These are phyloP conservation scores for Trichonephila clavipes DNA, from an alignment of 1,140 invertebrate genomes.

Conservation along the genomic window DNA sequence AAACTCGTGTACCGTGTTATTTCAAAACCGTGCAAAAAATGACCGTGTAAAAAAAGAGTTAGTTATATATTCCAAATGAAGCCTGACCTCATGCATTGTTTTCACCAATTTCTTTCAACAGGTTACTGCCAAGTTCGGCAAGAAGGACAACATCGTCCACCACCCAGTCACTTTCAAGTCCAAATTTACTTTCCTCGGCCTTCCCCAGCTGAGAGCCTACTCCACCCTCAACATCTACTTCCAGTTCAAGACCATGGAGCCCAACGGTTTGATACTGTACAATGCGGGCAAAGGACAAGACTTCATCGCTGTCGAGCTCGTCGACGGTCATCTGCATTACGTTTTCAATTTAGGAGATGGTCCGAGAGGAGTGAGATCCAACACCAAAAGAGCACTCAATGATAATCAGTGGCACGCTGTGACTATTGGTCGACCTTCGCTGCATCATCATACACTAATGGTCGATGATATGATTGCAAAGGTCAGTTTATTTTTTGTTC, in stretches of 20 bases:
- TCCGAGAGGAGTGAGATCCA: conserved; percentile 90
- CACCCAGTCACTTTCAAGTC: conserved; percentile 95
- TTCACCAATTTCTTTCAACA: background rate
- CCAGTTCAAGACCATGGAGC: conserved; percentile 95
- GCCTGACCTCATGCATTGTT: no score
- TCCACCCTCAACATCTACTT: conserved; percentile 93
- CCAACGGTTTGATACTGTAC: conserved; percentile 95
- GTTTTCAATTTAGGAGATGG: conserved; percentile 96
- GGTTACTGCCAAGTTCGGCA: conserved; percentile 87
- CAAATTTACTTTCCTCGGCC: conserved; percentile 92
- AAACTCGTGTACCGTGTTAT: no score
- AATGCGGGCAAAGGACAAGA: conserved; percentile 93
- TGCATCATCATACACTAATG: conserved; percentile 92
- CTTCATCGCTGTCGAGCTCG: conserved; percentile 93
- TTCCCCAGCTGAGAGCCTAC: conserved; percentile 93
- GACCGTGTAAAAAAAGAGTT: no score
- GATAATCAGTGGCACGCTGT: conserved; percentile 97
- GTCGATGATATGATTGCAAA: conserved; percentile 95
- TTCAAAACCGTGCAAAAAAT: no score
- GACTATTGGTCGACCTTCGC: conserved; percentile 91
- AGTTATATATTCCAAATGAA: no score
- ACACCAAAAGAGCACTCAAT: conserved; percentile 89
- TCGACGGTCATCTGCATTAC: conserved; percentile 95
- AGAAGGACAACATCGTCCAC: conserved; percentile 88
- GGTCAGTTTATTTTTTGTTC: conserved; percentile 79